Evolutionary conservation across 2,113 vertebrate species (phyloP).

Genomic region (Rhea pennata): DNA sequence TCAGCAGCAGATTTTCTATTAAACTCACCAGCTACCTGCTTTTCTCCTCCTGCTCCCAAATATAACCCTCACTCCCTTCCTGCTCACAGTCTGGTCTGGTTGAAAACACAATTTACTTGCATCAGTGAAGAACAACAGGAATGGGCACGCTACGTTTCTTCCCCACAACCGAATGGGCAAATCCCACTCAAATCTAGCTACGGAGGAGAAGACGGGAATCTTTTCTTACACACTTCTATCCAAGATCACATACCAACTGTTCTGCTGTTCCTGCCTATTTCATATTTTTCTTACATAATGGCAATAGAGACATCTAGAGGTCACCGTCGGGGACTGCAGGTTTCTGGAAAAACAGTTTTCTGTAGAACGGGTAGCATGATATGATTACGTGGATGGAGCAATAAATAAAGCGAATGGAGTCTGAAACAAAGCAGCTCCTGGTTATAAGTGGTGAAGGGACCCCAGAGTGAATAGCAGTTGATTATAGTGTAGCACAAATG

Average conservation of each 20-base stretch:
- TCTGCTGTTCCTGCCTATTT: neutral
- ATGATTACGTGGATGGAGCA: neutral
- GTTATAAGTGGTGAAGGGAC: neutral
- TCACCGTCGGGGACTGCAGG: neutral
- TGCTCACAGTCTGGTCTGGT: neutral
- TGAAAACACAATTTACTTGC: neutral
- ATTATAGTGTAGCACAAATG: neutral
- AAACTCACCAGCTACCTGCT: neutral
- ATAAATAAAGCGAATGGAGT: neutral
- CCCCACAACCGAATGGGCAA: neutral
- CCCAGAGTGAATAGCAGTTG: neutral
- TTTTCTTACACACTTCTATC: neutral
- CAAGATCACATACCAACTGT: neutral
- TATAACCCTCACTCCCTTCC: neutral
- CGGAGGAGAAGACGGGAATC: neutral
- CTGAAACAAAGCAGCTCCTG: neutral
- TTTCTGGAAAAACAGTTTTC: neutral
- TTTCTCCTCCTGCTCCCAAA: neutral
- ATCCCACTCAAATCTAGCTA: neutral
- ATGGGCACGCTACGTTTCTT: fast-evolving
- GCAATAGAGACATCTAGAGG: slow-evolving; percentile 60
- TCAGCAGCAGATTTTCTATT: neutral
- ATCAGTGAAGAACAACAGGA: neutral
- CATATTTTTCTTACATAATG: neutral
- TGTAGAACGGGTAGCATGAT: neutral